Percentiles rank a stretch among this genome's conserved stretches.
Conservation (phyloP, 2,888 invertebrate species). For the Drosophila pegasa region DNA sequence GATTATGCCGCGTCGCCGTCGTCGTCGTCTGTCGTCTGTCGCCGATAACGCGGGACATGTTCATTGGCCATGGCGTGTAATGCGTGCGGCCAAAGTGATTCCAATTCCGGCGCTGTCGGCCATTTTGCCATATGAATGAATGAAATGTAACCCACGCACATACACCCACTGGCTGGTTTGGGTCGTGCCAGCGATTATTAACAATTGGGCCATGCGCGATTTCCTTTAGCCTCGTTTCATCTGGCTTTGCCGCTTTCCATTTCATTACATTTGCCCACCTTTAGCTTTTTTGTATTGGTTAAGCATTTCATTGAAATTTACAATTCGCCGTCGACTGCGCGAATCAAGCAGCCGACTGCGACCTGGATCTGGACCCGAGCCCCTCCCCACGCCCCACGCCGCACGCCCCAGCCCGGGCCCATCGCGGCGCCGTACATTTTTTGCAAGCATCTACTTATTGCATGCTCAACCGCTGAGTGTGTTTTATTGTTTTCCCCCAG, state of each 20-base stretch:
- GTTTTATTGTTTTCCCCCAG: constrained; percentile 52
- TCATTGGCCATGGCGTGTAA: constrained; percentile 67
- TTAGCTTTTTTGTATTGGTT: constrained; percentile 37
- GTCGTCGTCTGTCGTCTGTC: constrained; percentile 15
- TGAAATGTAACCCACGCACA: constrained; percentile 5
- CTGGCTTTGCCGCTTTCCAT: constrained; percentile 55
- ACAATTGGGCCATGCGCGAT: constrained; percentile 63
- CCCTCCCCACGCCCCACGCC: not conserved
- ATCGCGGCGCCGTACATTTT: constrained; percentile 10
- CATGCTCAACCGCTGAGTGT: constrained; percentile 37
- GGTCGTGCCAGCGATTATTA: constrained; percentile 56
- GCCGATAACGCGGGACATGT: constrained; percentile 65
- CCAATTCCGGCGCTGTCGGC: constrained; percentile 62
- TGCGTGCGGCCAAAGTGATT: constrained; percentile 66
- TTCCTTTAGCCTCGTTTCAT: constrained; percentile 46
- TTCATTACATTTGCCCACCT: constrained; percentile 65
- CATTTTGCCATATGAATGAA: constrained; percentile 59
- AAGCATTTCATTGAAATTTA: constrained; percentile 45
- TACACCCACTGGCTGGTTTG: not conserved
- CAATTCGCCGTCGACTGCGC: constrained; percentile 19
- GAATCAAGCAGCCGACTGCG: constrained; percentile 8
- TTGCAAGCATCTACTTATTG: constrained; percentile 16
- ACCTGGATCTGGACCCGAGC: not conserved
- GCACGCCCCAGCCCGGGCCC: not conserved
- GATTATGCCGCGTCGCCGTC: constrained; percentile 37